phyloP scores from a whole-genome alignment of 2,888 invertebrate species.

The Beris morrisii region DNA sequence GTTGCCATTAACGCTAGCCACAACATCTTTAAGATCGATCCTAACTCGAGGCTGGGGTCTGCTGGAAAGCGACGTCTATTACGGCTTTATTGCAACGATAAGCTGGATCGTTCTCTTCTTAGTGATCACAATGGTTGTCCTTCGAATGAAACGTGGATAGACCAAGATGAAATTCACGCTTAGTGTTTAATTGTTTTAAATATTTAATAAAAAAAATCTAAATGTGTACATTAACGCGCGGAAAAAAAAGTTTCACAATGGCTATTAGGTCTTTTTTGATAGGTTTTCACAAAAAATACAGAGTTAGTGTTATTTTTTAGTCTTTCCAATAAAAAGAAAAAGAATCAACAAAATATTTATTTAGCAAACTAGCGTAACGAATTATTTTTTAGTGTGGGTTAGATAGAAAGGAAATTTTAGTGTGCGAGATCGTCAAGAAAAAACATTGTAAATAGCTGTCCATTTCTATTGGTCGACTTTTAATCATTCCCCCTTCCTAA shows the following conservation, averaged over 20 bases:
- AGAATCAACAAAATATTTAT: conserved; percentile 25
- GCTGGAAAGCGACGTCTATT: conserved; percentile 78
- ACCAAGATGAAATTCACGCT: neutral
- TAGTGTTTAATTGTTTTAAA: conserved; percentile 1
- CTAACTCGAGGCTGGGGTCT: conserved; percentile 87
- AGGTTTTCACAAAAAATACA: conserved; percentile 27
- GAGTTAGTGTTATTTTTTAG: conserved; percentile 9
- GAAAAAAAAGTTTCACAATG: conserved; percentile 14
- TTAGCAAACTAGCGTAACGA: conserved; percentile 21
- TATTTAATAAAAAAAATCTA: no score
- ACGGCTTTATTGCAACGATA: conserved; percentile 82
- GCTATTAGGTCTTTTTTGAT: conserved; percentile 21
- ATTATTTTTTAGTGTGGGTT: conserved; percentile 26
- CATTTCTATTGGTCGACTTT: neutral
- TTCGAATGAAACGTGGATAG: conserved; percentile 80
- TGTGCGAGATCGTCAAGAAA: conserved; percentile 5
- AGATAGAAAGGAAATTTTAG: neutral
- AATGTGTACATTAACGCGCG: conserved; percentile 1
- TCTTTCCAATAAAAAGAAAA: conserved; percentile 13
- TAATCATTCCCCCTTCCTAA: neutral
- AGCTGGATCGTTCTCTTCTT: conserved; percentile 84
- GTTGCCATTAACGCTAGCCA: conserved; percentile 88
- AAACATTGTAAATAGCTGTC: conserved; percentile 23
- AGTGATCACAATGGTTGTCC: conserved; percentile 75
- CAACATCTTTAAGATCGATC: conserved; percentile 85